Conservation (phyloP, 2,113 vertebrate genomes). For the Oostethus manadensis region DNA sequence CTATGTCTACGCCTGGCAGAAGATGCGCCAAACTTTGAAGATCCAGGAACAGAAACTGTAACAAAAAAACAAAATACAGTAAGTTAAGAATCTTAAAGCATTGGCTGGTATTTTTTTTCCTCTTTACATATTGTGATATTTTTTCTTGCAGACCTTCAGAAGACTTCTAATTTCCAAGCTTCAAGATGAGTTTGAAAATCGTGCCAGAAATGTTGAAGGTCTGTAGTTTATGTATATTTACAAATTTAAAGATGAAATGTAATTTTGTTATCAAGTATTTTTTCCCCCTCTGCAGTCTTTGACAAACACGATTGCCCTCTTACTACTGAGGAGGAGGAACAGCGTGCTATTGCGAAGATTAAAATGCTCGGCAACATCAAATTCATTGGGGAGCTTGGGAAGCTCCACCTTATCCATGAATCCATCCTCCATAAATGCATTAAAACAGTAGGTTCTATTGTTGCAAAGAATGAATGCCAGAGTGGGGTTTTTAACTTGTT, state of each 20-base stretch:
- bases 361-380: slow-evolving; percentile 99
- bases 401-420: slow-evolving; percentile 99
- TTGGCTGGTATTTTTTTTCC: neutral
- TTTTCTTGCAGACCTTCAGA: slow-evolving; percentile 86
- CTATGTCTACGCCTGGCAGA: slow-evolving; percentile 99
- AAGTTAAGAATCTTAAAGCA: slow-evolving; percentile 36
- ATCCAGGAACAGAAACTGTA: slow-evolving; percentile 84
- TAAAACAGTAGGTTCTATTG: slow-evolving; percentile 88
- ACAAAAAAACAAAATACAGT: slow-evolving; percentile 97
- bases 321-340: slow-evolving; percentile 97
- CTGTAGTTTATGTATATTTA: slow-evolving; percentile 41
- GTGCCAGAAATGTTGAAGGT: slow-evolving; percentile 98
- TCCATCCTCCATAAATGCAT: slow-evolving; percentile 99
- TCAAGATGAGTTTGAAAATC: slow-evolving; percentile 99
- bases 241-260: neutral
- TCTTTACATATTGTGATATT: neutral
- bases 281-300: slow-evolving; percentile 75
- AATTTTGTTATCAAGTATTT: neutral
- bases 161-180: slow-evolving; percentile 98
- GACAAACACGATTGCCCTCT: slow-evolving; percentile 94
- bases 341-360: slow-evolving; percentile 95
- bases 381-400: slow-evolving; percentile 99
- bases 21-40: slow-evolving; percentile 99
- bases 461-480: neutral
- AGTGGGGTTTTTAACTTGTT: neutral